Evolutionary conservation across 2,888 invertebrate genomes (phyloP).

Genomic region (Tetramorium bicarinatum): DNA sequence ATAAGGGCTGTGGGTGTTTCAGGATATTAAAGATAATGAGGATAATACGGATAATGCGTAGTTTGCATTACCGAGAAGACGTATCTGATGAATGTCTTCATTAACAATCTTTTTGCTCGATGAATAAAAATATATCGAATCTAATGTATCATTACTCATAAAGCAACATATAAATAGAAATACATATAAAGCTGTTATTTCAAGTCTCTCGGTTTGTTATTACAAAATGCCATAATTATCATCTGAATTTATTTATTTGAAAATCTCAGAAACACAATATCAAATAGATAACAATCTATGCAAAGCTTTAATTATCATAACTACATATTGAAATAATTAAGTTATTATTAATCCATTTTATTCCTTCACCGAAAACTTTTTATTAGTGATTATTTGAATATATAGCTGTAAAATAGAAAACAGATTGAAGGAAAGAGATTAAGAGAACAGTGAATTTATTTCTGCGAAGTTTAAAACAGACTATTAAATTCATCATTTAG

Average conservation of each 20-base stretch:
- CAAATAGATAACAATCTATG: neutral
- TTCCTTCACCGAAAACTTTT: neutral
- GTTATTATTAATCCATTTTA: neutral
- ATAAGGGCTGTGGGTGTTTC: constrained; percentile 43
- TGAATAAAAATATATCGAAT: neutral
- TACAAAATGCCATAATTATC: neutral
- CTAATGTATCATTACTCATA: neutral
- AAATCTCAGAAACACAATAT: neutral
- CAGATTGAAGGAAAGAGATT: neutral
- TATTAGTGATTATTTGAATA: neutral
- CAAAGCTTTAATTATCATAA: neutral
- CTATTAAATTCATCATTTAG: constrained; percentile 14
- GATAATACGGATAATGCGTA: constrained; percentile 54
- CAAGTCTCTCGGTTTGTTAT: neutral
- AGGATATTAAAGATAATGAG: constrained; percentile 56
- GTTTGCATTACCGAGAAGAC: constrained; percentile 14
- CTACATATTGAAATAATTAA: neutral
- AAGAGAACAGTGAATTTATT: neutral
- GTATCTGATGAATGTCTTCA: constrained; percentile 40
- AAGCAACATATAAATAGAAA: neutral
- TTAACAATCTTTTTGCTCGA: neutral
- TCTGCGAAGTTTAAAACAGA: constrained; percentile 13
- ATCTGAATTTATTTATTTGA: neutral
- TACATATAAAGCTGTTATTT: neutral
- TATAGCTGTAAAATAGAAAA: neutral